Conservation (phyloP, 2,113 vertebrate species). For the Bos javanicus region DNA sequence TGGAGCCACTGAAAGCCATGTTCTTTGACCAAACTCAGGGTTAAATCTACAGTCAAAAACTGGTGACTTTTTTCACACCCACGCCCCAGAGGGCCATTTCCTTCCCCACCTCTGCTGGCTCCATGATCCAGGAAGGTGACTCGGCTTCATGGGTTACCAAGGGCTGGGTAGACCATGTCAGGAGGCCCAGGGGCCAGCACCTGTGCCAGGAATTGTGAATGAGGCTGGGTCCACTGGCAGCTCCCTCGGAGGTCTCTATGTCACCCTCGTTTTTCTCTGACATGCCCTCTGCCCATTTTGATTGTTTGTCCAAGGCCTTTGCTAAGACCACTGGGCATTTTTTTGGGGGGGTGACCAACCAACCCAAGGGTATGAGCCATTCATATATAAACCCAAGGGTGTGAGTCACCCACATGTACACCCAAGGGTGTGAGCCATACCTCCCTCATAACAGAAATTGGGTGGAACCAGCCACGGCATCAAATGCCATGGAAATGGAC, state of each 20-base stretch:
- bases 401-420: not conserved
- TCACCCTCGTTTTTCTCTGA: rapidly evolving
- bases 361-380: no score
- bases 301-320: not conserved
- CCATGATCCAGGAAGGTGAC: not conserved
- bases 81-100: not conserved
- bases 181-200: no score
- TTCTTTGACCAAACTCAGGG: not conserved
- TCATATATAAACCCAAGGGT: not conserved
- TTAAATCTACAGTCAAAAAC: rapidly evolving
- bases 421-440: not conserved
- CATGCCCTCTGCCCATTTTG: rapidly evolving
- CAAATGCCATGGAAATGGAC: not conserved
- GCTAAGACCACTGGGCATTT: not conserved
- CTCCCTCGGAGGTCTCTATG: rapidly evolving
- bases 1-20: rapidly evolving
- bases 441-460: not conserved
- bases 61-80: rapidly evolving
- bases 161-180: rapidly evolving
- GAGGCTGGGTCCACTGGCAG: rapidly evolving
- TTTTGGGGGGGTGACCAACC: not conserved
- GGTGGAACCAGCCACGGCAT: not conserved
- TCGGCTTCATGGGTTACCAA: not conserved
- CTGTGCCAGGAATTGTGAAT: not conserved
- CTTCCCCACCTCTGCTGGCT: not conserved